Percentiles rank a stretch among this genome's conserved stretches.
Evolutionary conservation across 2,113 vertebrate species (phyloP).

Genomic region (Camelus dromedarius): DNA sequence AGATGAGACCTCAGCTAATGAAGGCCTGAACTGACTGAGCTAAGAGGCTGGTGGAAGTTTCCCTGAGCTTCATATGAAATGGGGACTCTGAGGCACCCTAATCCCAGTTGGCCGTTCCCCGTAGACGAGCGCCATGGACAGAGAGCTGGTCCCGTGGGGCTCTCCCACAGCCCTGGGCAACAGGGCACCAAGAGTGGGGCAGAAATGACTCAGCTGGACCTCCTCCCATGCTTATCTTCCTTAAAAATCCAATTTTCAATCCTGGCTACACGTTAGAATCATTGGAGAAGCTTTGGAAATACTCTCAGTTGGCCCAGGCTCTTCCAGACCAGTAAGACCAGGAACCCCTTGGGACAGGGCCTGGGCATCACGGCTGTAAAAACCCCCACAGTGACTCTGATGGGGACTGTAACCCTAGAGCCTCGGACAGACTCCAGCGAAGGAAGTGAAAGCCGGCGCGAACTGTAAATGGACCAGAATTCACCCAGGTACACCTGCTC

Average conservation of each 20-base stretch:
- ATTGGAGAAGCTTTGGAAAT: background rate
- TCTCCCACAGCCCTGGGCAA: background rate
- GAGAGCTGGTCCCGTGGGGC: background rate
- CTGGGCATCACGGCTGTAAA: background rate
- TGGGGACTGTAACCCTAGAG: conserved; percentile 40
- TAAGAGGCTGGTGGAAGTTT: background rate
- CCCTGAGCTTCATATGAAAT: background rate
- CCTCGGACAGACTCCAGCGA: background rate
- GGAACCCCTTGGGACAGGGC: background rate
- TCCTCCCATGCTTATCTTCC: background rate
- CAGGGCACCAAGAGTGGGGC: background rate
- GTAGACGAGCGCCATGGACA: background rate
- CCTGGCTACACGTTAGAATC: background rate
- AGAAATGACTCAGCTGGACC: background rate
- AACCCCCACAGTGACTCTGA: conserved; percentile 18
- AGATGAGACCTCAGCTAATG: background rate
- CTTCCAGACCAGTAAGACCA: background rate
- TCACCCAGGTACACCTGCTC: background rate
- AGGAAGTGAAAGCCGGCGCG: conserved; percentile 63
- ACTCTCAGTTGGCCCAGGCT: background rate
- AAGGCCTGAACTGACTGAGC: background rate
- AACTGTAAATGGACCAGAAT: background rate
- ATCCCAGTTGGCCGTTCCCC: background rate
- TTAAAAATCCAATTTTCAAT: background rate
- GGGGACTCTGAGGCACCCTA: background rate